Evolutionary conservation across 2,888 invertebrate species (phyloP).

Genomic region (Folsomia manolachei): DNA sequence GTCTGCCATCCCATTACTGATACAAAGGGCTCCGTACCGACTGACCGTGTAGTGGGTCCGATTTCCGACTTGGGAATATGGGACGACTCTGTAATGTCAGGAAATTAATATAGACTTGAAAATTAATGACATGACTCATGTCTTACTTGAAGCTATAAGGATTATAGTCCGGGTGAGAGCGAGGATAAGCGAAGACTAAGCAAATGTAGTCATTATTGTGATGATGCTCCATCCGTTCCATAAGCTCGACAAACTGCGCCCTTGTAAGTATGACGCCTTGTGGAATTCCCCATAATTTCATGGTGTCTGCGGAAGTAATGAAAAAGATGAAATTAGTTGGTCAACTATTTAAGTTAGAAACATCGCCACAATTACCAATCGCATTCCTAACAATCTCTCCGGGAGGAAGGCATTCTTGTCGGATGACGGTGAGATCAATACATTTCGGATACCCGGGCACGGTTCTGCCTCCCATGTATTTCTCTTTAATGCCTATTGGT

Average conservation of each 20-base stretch:
- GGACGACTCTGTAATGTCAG: slow-evolving; percentile 64
- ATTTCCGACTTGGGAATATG: slow-evolving; percentile 67
- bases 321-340: too few species aligned
- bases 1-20: slow-evolving; percentile 40
- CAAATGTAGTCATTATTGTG: slow-evolving; percentile 46
- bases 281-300: slow-evolving; percentile 45
- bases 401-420: slow-evolving; percentile 43
- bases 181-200: slow-evolving; percentile 30
- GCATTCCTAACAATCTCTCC: slow-evolving; percentile 39
- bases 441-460: slow-evolving; percentile 38
- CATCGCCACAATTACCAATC: slow-evolving; percentile 23
- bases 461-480: slow-evolving; percentile 29
- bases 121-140: neutral
- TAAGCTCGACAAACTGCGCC: slow-evolving; percentile 37
- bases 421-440: slow-evolving; percentile 30
- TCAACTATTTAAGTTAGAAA: too few species aligned
- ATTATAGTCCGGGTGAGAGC: slow-evolving; percentile 39
- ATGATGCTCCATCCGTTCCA: slow-evolving; percentile 39
- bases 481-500: slow-evolving; percentile 32
- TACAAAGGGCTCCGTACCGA: slow-evolving; percentile 73
- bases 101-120: neutral
- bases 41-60: slow-evolving; percentile 78
- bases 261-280: slow-evolving; percentile 35
- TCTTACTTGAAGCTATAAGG: slow-evolving; percentile 43
- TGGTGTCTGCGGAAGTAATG: slow-evolving; percentile 25